phyloP scores from a whole-genome alignment of 2,113 vertebrate genomes.

The Capreolus pygargus region DNA sequence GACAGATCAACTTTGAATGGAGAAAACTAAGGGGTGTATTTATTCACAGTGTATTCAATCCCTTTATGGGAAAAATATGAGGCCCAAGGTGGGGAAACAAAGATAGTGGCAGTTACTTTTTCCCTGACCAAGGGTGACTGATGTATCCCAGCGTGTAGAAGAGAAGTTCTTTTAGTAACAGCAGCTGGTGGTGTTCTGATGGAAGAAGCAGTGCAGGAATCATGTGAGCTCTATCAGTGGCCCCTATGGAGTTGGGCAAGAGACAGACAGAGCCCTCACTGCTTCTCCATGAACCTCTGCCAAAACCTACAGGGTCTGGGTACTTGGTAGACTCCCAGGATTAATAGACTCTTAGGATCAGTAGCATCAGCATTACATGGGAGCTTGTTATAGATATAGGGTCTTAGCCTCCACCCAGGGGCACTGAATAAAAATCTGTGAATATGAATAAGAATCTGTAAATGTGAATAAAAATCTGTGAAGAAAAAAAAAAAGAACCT shows the following conservation, averaged over 20 bases:
- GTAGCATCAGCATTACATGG: neutral
- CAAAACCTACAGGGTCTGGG: neutral
- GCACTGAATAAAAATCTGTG: neutral
- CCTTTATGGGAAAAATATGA: neutral
- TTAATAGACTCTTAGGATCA: neutral
- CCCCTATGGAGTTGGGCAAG: neutral
- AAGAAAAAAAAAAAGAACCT: too few relatives aligned
- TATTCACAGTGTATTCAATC: neutral
- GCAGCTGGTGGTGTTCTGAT: neutral
- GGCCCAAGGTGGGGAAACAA: neutral
- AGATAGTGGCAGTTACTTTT: neutral
- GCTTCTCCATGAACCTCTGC: neutral
- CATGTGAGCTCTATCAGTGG: neutral
- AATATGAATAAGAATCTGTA: too few relatives aligned
- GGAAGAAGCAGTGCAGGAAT: too few relatives aligned
- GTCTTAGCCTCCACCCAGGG: neutral
- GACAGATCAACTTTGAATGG: neutral
- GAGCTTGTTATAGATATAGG: neutral
- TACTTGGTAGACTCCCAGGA: neutral
- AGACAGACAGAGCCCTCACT: neutral
- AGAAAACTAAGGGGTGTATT: neutral
- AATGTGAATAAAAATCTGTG: too few relatives aligned
- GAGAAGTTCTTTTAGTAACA: neutral
- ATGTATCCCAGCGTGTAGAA: neutral
- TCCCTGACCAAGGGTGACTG: neutral